Conservation (phyloP, 2,113 vertebrate species). For the Bufo gargarizans region DNA sequence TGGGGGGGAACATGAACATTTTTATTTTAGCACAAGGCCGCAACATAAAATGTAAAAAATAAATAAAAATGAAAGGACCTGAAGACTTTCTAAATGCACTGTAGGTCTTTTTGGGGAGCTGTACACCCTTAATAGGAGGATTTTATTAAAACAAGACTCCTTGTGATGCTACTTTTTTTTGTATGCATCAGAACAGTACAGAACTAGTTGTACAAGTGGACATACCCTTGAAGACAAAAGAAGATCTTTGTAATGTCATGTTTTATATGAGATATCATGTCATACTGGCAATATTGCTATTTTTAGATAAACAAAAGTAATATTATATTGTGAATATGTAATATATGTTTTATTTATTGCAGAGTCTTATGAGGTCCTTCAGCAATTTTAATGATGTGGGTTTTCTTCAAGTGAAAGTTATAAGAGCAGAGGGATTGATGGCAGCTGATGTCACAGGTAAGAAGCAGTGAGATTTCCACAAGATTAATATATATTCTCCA, state of each 20-base stretch:
- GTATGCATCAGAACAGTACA: no score
- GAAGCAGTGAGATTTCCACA: constrained; percentile 44
- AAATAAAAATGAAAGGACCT: no score
- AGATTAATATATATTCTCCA: constrained; percentile 29
- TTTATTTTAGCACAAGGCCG: no score
- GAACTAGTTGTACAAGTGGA: background rate
- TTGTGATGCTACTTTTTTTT: no score
- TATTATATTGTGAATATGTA: background rate
- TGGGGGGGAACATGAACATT: no score
- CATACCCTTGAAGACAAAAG: background rate
- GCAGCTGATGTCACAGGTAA: constrained; percentile 97
- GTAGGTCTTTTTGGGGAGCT: no score
- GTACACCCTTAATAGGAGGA: no score
- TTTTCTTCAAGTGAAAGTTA: constrained; percentile 96
- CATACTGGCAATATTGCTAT: background rate
- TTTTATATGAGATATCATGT: background rate
- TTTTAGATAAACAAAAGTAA: background rate
- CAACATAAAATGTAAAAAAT: no score
- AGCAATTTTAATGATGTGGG: constrained; percentile 94
- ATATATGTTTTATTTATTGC: constrained; percentile 65
- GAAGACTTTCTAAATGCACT: no score
- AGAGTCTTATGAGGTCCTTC: constrained; percentile 86
- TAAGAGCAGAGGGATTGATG: constrained; percentile 96
- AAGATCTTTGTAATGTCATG: background rate
- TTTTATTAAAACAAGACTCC: no score